phyloP scores from a whole-genome alignment of 2,113 vertebrate species.

The Hyaena hyaena region DNA sequence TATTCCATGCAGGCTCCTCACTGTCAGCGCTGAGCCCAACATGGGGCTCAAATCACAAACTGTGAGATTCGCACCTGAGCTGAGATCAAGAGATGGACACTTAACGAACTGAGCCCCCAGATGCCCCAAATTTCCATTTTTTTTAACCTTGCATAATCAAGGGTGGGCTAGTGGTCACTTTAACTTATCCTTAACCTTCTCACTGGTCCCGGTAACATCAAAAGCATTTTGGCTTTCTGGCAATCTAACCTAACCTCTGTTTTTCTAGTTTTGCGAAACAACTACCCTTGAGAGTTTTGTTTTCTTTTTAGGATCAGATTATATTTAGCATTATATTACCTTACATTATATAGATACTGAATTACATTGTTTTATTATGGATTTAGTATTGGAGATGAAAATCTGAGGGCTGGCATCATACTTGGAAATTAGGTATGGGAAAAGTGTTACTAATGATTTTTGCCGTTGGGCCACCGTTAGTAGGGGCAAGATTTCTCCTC shows the following conservation, averaged over 20 bases:
- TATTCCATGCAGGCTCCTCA: no score
- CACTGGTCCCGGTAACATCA: background rate
- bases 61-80: no score
- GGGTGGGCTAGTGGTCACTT: background rate
- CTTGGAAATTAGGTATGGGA: background rate
- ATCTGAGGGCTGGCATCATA: background rate
- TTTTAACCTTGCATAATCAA: background rate
- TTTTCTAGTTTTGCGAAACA: background rate
- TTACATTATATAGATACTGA: background rate
- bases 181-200: background rate
- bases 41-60: no score
- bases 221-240: background rate
- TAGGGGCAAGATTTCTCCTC: background rate
- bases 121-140: background rate
- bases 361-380: background rate
- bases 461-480: background rate
- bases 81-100: no score
- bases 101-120: no score
- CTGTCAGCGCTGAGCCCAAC: no score
- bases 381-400: background rate
- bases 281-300: background rate
- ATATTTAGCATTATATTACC: background rate
- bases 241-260: background rate
- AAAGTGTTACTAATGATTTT: background rate
- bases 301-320: background rate